Evolutionary conservation across 2,113 vertebrate genomes (phyloP).

Genomic region (Gopherus flavomarginatus): DNA sequence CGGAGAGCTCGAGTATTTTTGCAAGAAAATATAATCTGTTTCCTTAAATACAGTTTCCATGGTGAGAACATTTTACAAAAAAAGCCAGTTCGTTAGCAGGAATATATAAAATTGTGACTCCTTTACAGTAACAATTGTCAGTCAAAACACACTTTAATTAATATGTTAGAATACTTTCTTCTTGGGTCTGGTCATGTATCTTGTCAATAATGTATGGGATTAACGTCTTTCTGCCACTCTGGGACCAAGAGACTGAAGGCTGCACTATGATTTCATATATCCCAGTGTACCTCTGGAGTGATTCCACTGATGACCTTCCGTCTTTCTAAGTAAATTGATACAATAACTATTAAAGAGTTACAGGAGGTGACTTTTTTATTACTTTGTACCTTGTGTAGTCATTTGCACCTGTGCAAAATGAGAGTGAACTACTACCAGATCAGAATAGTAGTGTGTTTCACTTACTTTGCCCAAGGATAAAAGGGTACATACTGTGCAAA

Average conservation of each 20-base stretch:
- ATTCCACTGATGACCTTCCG: background rate
- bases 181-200: background rate
- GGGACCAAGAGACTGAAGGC: background rate
- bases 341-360: background rate
- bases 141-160: background rate
- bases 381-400: background rate
- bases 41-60: conserved; percentile 22
- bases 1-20: conserved; percentile 25
- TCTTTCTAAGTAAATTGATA: background rate
- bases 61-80: conserved; percentile 2
- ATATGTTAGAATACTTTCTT: background rate
- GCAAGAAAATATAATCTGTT: conserved; percentile 8
- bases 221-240: background rate
- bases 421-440: background rate
- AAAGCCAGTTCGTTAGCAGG: background rate
- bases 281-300: background rate
- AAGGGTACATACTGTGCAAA: background rate
- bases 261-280: background rate
- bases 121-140: background rate
- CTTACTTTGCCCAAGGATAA: background rate
- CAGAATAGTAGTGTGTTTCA: background rate
- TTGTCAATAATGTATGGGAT: background rate
- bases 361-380: background rate
- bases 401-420: background rate
- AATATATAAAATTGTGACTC: background rate